Evolutionary conservation across 2,888 invertebrate genomes (phyloP).

Genomic region (Chironomus tentans): DNA sequence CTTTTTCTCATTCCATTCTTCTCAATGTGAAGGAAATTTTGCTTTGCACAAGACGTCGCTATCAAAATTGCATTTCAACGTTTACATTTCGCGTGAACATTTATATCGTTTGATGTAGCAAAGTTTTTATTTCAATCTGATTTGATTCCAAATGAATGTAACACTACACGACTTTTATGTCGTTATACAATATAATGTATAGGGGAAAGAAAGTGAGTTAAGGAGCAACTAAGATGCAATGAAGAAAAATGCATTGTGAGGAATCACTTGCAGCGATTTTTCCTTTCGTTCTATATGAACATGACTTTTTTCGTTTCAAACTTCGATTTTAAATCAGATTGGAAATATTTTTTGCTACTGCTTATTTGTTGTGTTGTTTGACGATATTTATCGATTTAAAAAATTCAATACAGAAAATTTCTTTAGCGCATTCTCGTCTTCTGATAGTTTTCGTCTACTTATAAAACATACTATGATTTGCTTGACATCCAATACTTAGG

Average conservation of each 20-base stretch:
- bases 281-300: neutral
- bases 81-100: slow-evolving; percentile 23
- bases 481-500: too few species aligned
- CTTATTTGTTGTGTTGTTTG: neutral
- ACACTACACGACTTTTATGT: slow-evolving; percentile 17
- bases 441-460: too few species aligned
- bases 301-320: neutral
- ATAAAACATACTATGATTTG: too few species aligned
- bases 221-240: neutral
- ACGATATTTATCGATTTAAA: too few species aligned
- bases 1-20: neutral
- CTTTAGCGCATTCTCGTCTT: too few species aligned
- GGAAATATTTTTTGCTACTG: neutral
- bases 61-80: slow-evolving; percentile 21
- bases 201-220: neutral
- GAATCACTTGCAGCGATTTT: neutral
- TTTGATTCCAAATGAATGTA: slow-evolving; percentile 19
- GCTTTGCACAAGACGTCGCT: neutral
- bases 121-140: slow-evolving; percentile 9
- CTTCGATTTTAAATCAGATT: neutral
- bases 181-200: neutral
- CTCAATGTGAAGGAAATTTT: neutral
- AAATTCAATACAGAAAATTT: too few species aligned
- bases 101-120: slow-evolving; percentile 23
- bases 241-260: neutral